Percentiles rank a stretch among this genome's conserved stretches.
Conservation (phyloP, 2,888 invertebrate genomes). For the Exephanes ischioxanthus region DNA sequence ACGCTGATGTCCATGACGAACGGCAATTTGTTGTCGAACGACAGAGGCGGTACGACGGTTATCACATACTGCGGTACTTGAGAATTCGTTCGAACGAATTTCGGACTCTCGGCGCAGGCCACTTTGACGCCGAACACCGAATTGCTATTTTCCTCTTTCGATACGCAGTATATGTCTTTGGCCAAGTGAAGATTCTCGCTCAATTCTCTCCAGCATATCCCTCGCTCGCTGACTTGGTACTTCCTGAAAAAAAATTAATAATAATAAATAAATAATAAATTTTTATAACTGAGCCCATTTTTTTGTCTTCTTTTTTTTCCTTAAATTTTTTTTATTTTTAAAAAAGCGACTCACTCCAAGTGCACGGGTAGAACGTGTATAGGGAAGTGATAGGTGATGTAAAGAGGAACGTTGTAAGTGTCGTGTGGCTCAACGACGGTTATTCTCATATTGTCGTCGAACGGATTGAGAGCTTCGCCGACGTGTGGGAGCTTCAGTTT, state of each 20-base stretch:
- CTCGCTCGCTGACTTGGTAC: conserved; percentile 90
- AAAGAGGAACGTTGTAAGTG: conserved; percentile 91
- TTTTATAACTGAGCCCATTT: neutral
- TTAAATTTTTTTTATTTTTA: conserved; percentile 11
- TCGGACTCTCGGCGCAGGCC: conserved; percentile 74
- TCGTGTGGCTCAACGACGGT: conserved; percentile 91
- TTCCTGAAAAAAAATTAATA: conserved; percentile 85
- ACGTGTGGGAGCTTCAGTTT: conserved; percentile 88
- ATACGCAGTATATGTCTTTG: conserved; percentile 89
- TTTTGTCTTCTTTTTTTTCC: neutral
- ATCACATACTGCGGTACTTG: conserved; percentile 90
- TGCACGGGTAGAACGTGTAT: conserved; percentile 91
- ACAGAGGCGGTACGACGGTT: conserved; percentile 90
- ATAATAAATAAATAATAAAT: neutral
- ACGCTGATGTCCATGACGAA: conserved; percentile 89
- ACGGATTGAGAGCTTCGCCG: conserved; percentile 91
- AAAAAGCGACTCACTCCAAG: conserved; percentile 87
- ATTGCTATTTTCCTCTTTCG: conserved; percentile 86
- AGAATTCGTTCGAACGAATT: conserved; percentile 77
- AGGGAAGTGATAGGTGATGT: conserved; percentile 93
- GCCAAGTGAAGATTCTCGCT: conserved; percentile 89
- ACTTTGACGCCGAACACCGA: conserved; percentile 90
- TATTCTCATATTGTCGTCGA: conserved; percentile 90
- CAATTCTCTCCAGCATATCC: conserved; percentile 93
- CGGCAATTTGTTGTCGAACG: conserved; percentile 92